These are phyloP conservation scores for Rhysida immarginata DNA, from an alignment of 1,140 invertebrate species.

Conservation along the genomic window DNA sequence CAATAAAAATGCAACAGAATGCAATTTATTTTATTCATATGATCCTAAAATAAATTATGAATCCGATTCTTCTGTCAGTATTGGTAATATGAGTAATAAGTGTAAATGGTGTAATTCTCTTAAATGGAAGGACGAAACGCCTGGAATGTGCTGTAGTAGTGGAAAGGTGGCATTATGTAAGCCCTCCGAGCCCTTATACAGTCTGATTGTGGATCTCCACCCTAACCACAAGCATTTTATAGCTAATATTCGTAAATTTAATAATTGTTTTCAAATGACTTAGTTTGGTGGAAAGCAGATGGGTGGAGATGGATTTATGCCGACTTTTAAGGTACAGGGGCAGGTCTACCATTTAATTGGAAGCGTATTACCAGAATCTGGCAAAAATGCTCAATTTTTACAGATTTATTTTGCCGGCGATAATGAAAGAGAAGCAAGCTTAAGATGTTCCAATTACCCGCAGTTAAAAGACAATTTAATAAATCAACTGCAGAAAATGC, in stretches of 20 bases:
- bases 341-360: conserved; percentile 33
- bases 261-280: conserved; percentile 30
- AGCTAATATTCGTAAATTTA: conserved; percentile 21
- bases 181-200: neutral
- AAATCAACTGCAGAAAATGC: too few relatives aligned
- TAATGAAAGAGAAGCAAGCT: too few relatives aligned
- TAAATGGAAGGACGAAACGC: neutral
- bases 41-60: neutral
- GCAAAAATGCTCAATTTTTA: conserved; percentile 26
- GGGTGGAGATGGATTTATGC: conserved; percentile 21
- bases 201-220: neutral
- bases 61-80: neutral
- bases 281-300: conserved; percentile 26
- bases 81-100: neutral
- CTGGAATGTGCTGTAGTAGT: neutral
- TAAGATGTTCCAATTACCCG: too few relatives aligned
- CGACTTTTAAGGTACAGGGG: conserved; percentile 23
- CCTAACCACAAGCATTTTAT: neutral
- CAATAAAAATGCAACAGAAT: too few relatives aligned
- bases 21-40: too few relatives aligned
- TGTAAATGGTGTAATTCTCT: neutral
- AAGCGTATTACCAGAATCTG: conserved; percentile 21
- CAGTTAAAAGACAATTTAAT: too few relatives aligned
- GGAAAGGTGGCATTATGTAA: neutral
- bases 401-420: too few relatives aligned